Conservation (phyloP, 2,113 vertebrate species). For the Desmodus rotundus region DNA sequence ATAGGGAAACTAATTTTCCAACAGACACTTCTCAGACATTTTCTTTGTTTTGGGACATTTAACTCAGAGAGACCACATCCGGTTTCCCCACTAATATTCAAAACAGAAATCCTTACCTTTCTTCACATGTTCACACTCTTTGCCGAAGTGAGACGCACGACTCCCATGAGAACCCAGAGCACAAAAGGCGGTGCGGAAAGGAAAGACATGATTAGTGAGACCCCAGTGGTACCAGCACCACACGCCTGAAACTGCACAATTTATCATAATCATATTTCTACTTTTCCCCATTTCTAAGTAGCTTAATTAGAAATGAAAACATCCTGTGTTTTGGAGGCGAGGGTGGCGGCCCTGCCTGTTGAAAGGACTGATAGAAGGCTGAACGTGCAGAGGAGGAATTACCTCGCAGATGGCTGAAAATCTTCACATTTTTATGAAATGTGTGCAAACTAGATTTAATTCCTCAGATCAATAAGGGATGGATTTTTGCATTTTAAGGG, state of each 20-base stretch:
- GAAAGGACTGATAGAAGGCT: background rate
- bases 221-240: too few species aligned
- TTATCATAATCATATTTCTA: background rate
- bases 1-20: background rate
- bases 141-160: background rate
- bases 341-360: too few species aligned
- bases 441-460: background rate
- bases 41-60: background rate
- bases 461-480: background rate
- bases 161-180: background rate
- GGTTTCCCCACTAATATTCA: background rate
- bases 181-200: background rate
- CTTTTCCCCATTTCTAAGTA: background rate
- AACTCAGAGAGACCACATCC: background rate
- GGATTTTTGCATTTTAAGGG: constrained; percentile 17
- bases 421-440: background rate
- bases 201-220: rapidly evolving
- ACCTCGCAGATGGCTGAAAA: rapidly evolving
- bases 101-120: background rate
- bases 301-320: background rate
- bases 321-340: background rate
- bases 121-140: background rate
- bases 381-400: background rate
- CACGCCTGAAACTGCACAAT: background rate
- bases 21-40: background rate